Evolutionary conservation across 2,113 vertebrate genomes (phyloP), one percentile per base, ranked within the genome.

Genomic region (Colinus virginianus): DNA sequence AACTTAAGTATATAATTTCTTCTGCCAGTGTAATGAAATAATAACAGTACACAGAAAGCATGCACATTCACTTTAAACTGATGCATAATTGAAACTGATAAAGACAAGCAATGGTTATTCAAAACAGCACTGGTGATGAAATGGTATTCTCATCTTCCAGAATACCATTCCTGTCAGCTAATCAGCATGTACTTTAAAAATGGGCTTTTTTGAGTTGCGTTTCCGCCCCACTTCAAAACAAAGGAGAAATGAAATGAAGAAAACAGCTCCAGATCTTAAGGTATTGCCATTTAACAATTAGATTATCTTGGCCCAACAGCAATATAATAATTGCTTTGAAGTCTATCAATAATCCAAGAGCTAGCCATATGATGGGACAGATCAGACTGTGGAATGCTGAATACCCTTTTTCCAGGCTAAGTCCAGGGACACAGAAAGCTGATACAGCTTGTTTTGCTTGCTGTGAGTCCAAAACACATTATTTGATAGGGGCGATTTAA

Each of bases 341-440:
- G 81, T 84, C 61, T 71, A 86, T 68, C 48, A 81, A 51, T 78
- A 95, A 71, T 48, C 48, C 20, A 78, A 43, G 66, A 90, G 20
- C 17, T 40, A 70, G 19, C 21, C 46, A 86, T 11, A 32, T 40
- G 51, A 93, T 48, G 63, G 46, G 58, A 66, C 40, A 64, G n/a
- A 64, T 58, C 22, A 71, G 40, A 23, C 53, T 75, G 26, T 46
- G 48, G 74, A 87, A 74, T 26, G 46, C 18, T 23, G 40, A 64
- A 11, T 45, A 58, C 10, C 51, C 80, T 90, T 88, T 88, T 84
- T 62, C n/a, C 22, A 81, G 23, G 46, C 48, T 48, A 88, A 86
- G 43, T 91, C 25, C 72, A 88, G 90, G 66, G 83, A 40, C 83
- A 93, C 20, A 16, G 30, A 86, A 90, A 81, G n/a, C 28, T 63